Percentiles rank a stretch among this genome's conserved stretches.
These are phyloP conservation scores for Syrrhaptes paradoxus DNA, from an alignment of 2,113 vertebrate genomes.

Conservation along the genomic window DNA sequence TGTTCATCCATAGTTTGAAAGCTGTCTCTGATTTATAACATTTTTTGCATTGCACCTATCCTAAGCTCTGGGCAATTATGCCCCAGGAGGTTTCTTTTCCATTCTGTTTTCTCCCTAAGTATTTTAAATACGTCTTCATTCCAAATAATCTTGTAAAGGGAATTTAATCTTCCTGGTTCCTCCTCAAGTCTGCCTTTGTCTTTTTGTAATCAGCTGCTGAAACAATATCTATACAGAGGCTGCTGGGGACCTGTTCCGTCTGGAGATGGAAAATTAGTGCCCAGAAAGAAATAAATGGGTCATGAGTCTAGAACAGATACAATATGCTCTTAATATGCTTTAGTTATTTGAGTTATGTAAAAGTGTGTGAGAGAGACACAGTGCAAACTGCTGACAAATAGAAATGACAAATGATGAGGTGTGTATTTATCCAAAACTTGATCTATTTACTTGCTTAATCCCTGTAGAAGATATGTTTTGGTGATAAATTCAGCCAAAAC, in stretches of 20 bases:
- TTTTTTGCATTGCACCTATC: neutral
- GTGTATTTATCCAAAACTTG: neutral
- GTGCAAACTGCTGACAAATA: neutral
- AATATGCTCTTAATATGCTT: neutral
- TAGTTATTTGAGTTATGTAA: neutral
- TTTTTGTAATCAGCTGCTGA: neutral
- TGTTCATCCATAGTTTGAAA: neutral
- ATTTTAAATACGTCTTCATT: neutral
- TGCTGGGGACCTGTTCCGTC: neutral
- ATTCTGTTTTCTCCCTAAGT: neutral
- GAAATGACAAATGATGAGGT: neutral
- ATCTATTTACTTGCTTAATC: constrained; percentile 21
- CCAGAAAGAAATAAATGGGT: neutral
- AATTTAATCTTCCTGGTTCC: neutral
- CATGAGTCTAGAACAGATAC: neutral
- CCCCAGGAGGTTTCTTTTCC: neutral
- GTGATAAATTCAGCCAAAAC: neutral
- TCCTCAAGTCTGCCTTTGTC: neutral
- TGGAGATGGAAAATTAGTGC: neutral
- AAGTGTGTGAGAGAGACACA: neutral
- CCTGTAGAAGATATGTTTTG: neutral
- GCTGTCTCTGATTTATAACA: neutral
- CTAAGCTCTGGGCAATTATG: neutral
- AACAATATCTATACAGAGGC: neutral
- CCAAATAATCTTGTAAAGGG: neutral